Evolutionary conservation across 1,140 invertebrate species (phyloP).

Genomic region (Glomeris maerens): DNA sequence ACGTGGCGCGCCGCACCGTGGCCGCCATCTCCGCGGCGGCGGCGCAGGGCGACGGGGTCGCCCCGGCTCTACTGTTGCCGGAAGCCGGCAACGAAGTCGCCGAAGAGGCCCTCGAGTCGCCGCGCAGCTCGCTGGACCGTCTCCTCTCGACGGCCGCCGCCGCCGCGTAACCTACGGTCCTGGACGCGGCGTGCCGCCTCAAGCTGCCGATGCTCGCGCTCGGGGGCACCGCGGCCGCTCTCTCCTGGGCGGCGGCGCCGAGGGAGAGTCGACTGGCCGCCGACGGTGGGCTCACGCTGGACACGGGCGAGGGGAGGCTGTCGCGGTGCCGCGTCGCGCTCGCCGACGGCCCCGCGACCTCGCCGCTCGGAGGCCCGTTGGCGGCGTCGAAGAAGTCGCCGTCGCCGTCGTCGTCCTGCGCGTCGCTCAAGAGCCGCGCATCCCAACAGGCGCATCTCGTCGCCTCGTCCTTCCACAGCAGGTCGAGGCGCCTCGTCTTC

Average conservation of each 20-base stretch:
- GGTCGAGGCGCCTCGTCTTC: slow-evolving; percentile 77
- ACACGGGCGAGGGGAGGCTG: neutral
- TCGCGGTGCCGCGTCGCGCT: neutral
- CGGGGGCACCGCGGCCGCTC: slow-evolving; percentile 27
- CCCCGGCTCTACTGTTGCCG: slow-evolving; percentile 28
- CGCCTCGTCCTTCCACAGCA: too few relatives aligned
- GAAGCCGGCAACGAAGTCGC: slow-evolving; percentile 4
- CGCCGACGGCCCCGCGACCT: neutral
- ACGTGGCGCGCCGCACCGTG: slow-evolving; percentile 46
- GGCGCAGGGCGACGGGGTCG: slow-evolving; percentile 45
- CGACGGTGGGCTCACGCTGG: neutral
- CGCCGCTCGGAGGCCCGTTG: too few relatives aligned
- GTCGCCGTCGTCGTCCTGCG: slow-evolving; percentile 21
- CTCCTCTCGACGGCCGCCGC: slow-evolving; percentile 5
- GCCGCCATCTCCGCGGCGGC: slow-evolving; percentile 28
- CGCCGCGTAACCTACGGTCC: neutral
- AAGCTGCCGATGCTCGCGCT: slow-evolving; percentile 19
- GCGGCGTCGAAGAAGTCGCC: neutral
- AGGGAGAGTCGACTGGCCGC: neutral
- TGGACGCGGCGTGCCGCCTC: slow-evolving; percentile 8
- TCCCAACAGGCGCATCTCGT: slow-evolving; percentile 12
- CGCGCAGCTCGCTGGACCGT: slow-evolving; percentile 1
- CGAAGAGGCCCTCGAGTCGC: slow-evolving; percentile 11
- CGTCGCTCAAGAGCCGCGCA: slow-evolving; percentile 27
- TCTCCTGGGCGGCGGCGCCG: neutral